Base-by-base conservation (phyloP, 2,888 invertebrate genomes). In the Orthosia incerta region DNA sequence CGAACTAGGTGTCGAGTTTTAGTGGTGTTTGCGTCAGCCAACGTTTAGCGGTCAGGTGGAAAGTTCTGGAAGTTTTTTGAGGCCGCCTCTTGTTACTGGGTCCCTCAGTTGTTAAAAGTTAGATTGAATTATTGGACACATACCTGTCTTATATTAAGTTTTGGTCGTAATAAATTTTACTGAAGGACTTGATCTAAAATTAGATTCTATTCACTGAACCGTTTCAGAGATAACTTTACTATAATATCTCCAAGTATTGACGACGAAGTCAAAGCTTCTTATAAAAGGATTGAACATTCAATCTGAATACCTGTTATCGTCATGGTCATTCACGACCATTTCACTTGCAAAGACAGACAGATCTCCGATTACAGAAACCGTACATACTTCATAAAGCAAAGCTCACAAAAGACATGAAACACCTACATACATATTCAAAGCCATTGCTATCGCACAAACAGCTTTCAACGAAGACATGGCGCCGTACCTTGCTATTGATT, bases 401-500 rank as follows among this genome's bases (percentile, higher is more conserved):
- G 12, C 15, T 20, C 3, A 67, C 63, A 59, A 71, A 67, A 71
- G 62, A 71, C 79, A 73, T 55, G 69, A 71, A 79, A 69, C 59
- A 65, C 74, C 56, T 59, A 61, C 68, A 80, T 86, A 46, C 76
- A 82, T 80, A 85, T 82, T 85, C 85, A 85, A 75, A 86, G 51
- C 56, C 46, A 68, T 7, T 64, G 59, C 71, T 76, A 80, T 84
- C 84, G 71, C 68, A 59, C 78, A 72, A 81, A 83, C 82, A 84
- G 82, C 84, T 80, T 82, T 83, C 85, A 85, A 69, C 83, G 72
- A 83, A 85, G 86, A 88, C 85, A 83, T 46, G 86, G 77, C 80
- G 79, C 79, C 84, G 82, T 51, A 86, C 80, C 80, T 80, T 80
- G 78, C 78, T 83, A 75, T 89, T 92, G 93, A 92, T 93, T 92